Base-by-base conservation (phyloP, 2,888 invertebrate species). In the Willowsia nigromaculata region DNA sequence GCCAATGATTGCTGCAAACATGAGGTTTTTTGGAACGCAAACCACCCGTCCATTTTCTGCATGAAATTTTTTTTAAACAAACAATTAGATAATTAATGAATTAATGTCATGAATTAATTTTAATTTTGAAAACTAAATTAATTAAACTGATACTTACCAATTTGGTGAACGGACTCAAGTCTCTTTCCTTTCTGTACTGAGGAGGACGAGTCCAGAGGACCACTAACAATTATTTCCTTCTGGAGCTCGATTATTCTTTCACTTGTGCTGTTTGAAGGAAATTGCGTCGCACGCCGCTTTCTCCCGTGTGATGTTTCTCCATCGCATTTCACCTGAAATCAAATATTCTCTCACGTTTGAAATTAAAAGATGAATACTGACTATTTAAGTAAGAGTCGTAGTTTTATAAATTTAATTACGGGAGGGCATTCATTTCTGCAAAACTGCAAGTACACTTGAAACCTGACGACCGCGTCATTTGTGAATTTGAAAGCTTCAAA, bases 401-500 rank as follows among this genome's bases (percentile, higher is more conserved):
- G n/a, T n/a, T n/a, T n/a, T n/a, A n/a, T n/a, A n/a, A n/a, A n/a
- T n/a, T n/a, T n/a, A n/a, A n/a, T n/a, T n/a, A n/a, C n/a, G n/a
- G 95, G 95, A 25, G 95, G 94, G 93, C 98, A 98, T 90, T 95
- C 95, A 1, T 95, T 94, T n/a, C 95, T 94, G 93, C 98, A 98
- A 93, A 97, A 97, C 91, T 96, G 96, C 13, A 98, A 96, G 94
- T 97, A 96, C 1, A 97, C 96, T 92, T 96, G 96, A 93, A 98
- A 98, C 90, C 96, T 95, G 0, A 98, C 97, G 6, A 97, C 95
- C 40, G 96, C 96, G n/a, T 97, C 97, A 13, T 96, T 96, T 0
- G 97, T 96, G 94, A 98, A 98, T 91, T 97, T 97, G 94, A 98
- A 98, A 0, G 97, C 98, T 93, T 96, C 96, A 94, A 97, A 97